phyloP scores from a whole-genome alignment of 2,113 vertebrate species.

The Tricholaema leucomelas region DNA sequence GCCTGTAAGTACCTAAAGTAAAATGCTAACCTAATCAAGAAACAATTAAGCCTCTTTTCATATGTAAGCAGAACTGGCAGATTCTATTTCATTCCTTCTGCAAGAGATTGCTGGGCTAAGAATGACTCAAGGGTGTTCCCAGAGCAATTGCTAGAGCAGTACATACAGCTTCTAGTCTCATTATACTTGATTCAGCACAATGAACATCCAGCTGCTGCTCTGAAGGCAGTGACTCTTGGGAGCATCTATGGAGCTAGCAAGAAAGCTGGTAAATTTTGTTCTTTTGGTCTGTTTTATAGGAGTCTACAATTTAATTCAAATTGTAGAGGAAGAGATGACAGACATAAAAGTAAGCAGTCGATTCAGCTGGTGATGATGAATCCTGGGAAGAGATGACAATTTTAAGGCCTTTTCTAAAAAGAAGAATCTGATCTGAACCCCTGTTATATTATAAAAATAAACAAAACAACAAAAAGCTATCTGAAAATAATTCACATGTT shows the following conservation, averaged over 20 bases:
- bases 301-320: neutral
- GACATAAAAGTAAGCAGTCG: neutral
- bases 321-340: neutral
- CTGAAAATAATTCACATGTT: neutral
- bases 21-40: slow-evolving; percentile 1
- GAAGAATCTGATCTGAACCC: neutral
- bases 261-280: neutral
- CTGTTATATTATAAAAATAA: neutral
- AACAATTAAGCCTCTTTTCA: neutral
- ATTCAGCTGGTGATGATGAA: neutral
- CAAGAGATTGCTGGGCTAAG: neutral
- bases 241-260: neutral
- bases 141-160: neutral
- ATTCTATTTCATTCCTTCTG: slow-evolving; percentile 9
- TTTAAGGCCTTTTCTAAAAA: neutral
- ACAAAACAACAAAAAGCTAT: neutral
- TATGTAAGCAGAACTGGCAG: neutral
- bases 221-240: neutral
- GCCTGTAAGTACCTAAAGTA: neutral
- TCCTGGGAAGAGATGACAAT: neutral
- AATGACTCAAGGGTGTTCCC: neutral
- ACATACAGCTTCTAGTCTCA: neutral
- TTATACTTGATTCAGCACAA: slow-evolving; percentile 39
- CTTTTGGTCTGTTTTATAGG: neutral
- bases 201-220: slow-evolving; percentile 31